Evolutionary conservation across 30 jellyfish, hydroid and myxozoan species (phyloP).

Genomic region (Morbakka virulenta): DNA sequence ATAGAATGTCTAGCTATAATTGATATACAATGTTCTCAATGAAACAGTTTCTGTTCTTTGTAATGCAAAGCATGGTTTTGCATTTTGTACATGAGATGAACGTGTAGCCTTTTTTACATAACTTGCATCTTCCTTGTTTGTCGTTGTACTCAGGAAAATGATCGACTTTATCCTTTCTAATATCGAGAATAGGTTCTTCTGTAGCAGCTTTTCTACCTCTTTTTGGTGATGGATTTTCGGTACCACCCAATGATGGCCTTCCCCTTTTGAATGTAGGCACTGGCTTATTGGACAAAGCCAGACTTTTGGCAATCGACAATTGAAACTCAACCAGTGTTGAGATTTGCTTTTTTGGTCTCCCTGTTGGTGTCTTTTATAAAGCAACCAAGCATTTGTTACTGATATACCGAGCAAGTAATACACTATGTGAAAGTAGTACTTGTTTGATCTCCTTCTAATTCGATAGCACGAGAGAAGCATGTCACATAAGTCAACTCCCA

Average conservation of each 20-base stretch:
- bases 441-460: neutral
- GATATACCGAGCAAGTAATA: conserved; percentile 13
- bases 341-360: conserved; percentile 28
- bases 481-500: conserved; percentile 58
- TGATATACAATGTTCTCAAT: too few relatives aligned
- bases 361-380: too few relatives aligned
- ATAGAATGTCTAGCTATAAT: too few relatives aligned
- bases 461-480: conserved; percentile 33
- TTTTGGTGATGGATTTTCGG: conserved; percentile 4
- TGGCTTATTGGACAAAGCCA: conserved; percentile 7
- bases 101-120: conserved; percentile 36
- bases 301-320: conserved; percentile 15
- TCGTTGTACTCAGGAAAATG: conserved; percentile 46
- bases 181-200: conserved; percentile 26
- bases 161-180: conserved; percentile 33
- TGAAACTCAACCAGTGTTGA: conserved; percentile 24
- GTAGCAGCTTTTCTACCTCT: conserved; percentile 34
- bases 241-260: conserved; percentile 28
- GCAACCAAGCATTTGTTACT: conserved; percentile 16
- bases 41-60: conserved; percentile 58
- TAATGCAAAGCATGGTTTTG: conserved; percentile 36
- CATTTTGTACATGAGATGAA: conserved; percentile 42
- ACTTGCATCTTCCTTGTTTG: conserved; percentile 45
- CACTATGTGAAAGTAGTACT: conserved; percentile 21
- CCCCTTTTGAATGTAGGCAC: conserved; percentile 18